These are phyloP conservation scores for Dolomedes plantarius DNA, from an alignment of 2,888 invertebrate species.

Conservation along the genomic window DNA sequence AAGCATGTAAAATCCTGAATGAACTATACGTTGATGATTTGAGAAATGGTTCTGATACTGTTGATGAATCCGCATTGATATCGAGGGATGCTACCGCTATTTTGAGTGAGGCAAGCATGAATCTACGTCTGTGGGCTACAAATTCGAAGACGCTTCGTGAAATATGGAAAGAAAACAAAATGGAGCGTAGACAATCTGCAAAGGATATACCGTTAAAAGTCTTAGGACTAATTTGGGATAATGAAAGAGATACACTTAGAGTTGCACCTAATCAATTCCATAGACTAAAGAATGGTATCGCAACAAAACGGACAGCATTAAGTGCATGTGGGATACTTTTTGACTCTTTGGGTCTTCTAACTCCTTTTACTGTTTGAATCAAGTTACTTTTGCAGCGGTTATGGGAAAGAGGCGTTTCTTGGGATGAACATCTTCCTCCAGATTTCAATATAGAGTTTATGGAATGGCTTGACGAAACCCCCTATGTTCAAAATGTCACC, in stretches of 20 bases:
- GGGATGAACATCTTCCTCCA: not conserved
- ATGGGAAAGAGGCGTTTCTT: not conserved
- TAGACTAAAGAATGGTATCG: no score
- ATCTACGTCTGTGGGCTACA: not conserved
- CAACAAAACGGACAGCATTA: no score
- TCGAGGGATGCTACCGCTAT: not conserved
- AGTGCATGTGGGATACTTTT: no score
- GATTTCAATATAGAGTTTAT: not conserved
- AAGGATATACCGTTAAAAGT: not conserved
- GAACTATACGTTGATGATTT: not conserved
- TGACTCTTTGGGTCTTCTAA: not conserved
- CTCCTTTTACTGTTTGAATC: not conserved
- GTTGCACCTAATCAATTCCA: no score
- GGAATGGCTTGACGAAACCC: no score
- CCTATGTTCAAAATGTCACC: not conserved
- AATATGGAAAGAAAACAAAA: not conserved
- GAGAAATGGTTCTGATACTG: no score
- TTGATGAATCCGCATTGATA: not conserved
- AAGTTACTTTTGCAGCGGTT: not conserved
- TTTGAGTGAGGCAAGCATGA: not conserved
- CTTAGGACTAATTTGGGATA: not conserved
- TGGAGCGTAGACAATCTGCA: not conserved
- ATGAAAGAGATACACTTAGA: no score
- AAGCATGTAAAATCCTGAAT: not conserved
- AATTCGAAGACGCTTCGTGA: not conserved